Conservation (phyloP, 2,888 invertebrate genomes). For the Megamerina dolium region DNA sequence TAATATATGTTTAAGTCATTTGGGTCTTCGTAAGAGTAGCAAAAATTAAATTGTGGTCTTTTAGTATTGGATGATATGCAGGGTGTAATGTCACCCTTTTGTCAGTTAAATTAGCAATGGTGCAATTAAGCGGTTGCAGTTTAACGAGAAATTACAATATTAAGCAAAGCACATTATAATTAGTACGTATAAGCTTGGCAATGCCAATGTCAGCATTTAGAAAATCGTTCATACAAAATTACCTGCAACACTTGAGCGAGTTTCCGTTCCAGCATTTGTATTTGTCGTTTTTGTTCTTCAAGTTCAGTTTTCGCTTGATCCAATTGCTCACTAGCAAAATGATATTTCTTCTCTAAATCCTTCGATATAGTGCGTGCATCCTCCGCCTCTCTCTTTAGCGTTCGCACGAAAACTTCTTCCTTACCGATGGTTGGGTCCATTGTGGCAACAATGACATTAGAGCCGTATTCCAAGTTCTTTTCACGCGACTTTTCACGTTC, state of each 20-base stretch:
- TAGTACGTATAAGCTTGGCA: no score
- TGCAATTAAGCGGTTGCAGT: neutral
- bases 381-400: constrained; percentile 67
- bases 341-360: constrained; percentile 73
- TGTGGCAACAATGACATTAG: constrained; percentile 41
- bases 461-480: constrained; percentile 41
- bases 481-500: constrained; percentile 59
- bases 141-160: neutral
- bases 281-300: constrained; percentile 74
- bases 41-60: constrained; percentile 40
- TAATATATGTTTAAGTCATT: constrained; percentile 32
- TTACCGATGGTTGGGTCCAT: constrained; percentile 47
- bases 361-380: constrained; percentile 73
- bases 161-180: no score
- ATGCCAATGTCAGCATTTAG: no score
- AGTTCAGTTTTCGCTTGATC: constrained; percentile 69
- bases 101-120: neutral
- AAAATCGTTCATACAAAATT: no score
- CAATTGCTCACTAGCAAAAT: constrained; percentile 67
- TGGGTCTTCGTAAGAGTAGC: constrained; percentile 46
- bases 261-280: constrained; percentile 70
- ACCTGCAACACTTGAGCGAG: constrained; percentile 63
- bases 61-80: constrained; percentile 5
- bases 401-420: constrained; percentile 62
- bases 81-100: constrained; percentile 14